Conservation (phyloP, 2,797 vertebrate genomes). For the Aeoliscus strigatus region DNA sequence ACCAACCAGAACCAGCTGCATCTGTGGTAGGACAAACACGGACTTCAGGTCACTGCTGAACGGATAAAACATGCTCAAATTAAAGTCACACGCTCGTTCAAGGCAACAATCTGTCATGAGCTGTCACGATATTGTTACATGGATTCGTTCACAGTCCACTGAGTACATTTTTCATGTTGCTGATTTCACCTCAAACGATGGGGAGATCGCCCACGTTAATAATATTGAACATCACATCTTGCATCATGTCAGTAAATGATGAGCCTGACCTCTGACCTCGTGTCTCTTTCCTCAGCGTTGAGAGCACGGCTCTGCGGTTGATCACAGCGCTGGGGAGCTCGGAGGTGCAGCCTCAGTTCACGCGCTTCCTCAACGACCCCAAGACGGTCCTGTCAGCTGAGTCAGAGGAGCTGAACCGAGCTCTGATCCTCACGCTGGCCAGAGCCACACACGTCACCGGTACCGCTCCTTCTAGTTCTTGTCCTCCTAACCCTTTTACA, state of each 20-base stretch:
- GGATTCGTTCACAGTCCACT: too few species aligned
- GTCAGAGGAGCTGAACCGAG: slow-evolving; percentile 95
- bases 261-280: background rate
- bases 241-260: too few species aligned
- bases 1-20: slow-evolving; percentile 99
- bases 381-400: slow-evolving; percentile 95
- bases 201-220: too few species aligned
- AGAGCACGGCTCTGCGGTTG: slow-evolving; percentile 92
- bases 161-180: too few species aligned
- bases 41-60: background rate
- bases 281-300: slow-evolving; percentile 75
- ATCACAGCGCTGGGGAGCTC: slow-evolving; percentile 97
- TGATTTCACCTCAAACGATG: too few species aligned
- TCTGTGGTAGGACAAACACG: slow-evolving; percentile 80
- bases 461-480: slow-evolving; percentile 31
- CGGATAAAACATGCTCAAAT: too few species aligned
- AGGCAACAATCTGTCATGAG: too few species aligned
- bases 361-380: slow-evolving; percentile 94
- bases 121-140: too few species aligned
- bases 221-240: too few species aligned
- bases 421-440: slow-evolving; percentile 93
- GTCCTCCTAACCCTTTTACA: too few species aligned
- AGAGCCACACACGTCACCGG: slow-evolving; percentile 96
- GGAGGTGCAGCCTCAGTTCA: slow-evolving; percentile 96
- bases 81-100: too few species aligned